Evolutionary conservation across 1,140 invertebrate species (phyloP), one percentile per base, ranked within the genome.

Genomic region (Bombus affinis): DNA sequence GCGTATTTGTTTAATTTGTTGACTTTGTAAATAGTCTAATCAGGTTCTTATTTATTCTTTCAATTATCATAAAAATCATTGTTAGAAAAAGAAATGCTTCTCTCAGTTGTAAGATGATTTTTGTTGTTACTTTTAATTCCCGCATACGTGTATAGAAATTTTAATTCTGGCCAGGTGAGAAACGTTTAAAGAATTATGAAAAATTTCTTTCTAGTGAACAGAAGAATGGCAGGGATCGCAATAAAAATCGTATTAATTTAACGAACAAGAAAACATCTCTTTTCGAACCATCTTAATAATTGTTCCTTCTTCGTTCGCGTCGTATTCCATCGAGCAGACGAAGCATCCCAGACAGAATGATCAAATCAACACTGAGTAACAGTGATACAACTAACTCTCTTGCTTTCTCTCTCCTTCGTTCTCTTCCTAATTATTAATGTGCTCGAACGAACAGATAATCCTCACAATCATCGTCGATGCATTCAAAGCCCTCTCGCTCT

Each of bases 391-490:
- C 83, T 80, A 88, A 76, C 85, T 86, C 83, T n/a, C 72, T 73
- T 37, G 72, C 53, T 28, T 66, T 57, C 13, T 68, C 57, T 74
- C 57, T 42, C n/a, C 37, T 39, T 66, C 71, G 71, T 65, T 65
- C 74, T 68, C 71, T 89, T 86, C 83, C 87, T 92, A 92, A 92
- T 92, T 92, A 92, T 92, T 90, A 92, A 92, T 91, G 90, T 91
- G 91, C 83, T 90, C 86, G 87, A 86, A 85, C 89, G 86, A 88
- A 91, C 81, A 88, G 88, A 92, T 92, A 92, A 92, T 91, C 90
- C 85, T 90, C 90, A 91, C 88, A 91, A 92, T 92, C 92, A 92
- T 92, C 92, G 90, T 87, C 89, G 82, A 88, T 89, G 87, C 81
- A 87, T 92, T 90, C 89, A 86, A 77, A 79, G 70, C 85, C 78